Conservation (phyloP, 2,797 vertebrate genomes). For the Mus spretus region DNA sequence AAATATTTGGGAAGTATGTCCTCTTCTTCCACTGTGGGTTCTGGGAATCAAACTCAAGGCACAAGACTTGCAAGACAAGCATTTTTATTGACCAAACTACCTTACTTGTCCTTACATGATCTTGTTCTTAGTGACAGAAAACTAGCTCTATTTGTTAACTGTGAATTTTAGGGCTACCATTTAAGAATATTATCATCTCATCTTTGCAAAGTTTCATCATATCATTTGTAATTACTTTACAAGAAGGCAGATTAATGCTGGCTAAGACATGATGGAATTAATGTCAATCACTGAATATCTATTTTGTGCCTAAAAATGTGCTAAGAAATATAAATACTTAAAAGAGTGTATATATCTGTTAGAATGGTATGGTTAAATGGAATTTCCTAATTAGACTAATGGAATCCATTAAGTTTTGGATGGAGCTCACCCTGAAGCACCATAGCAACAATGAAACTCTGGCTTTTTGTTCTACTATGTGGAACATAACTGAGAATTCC, state of each 20-base stretch:
- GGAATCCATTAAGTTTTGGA: not conserved
- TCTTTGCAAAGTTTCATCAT: slow-evolving; percentile 40
- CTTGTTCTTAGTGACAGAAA: slow-evolving; percentile 49
- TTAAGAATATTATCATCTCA: slow-evolving; percentile 44
- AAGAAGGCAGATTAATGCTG: slow-evolving; percentile 15
- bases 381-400: slow-evolving; percentile 42
- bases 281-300: slow-evolving; percentile 5
- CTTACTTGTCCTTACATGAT: not conserved
- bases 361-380: not conserved
- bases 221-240: slow-evolving; percentile 51
- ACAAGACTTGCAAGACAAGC: not conserved
- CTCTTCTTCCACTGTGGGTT: not conserved
- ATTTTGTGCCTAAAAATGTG: not conserved
- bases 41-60: not conserved
- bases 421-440: not conserved
- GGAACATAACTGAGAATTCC: not conserved
- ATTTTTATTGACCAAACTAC: not conserved
- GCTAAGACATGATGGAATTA: not conserved
- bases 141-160: slow-evolving; percentile 37
- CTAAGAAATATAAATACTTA: slow-evolving; percentile 28
- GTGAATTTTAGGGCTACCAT: slow-evolving; percentile 15
- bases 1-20: not conserved
- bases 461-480: not conserved
- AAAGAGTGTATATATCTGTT: not conserved
- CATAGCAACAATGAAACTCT: slow-evolving; percentile 27